These are phyloP conservation scores for Nephila pilipes DNA, from an alignment of 1,140 invertebrate species.

Conservation along the genomic window DNA sequence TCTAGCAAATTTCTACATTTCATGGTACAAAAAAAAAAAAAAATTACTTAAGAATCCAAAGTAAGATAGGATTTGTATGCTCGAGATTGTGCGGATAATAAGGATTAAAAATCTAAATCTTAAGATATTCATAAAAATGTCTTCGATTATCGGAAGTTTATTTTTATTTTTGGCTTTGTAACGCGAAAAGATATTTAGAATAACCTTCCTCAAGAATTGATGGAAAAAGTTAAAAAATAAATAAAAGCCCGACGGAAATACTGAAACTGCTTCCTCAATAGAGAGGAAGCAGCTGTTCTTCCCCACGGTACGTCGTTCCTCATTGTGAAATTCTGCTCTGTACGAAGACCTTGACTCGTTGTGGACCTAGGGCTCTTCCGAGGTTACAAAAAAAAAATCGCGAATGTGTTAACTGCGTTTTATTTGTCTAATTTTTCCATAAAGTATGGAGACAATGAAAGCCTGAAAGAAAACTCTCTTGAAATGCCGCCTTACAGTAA, in stretches of 20 bases:
- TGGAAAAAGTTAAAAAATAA: neutral
- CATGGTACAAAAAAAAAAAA: too few species aligned
- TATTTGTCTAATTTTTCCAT: too few species aligned
- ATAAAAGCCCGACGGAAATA: neutral
- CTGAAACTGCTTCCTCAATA: constrained; percentile 3
- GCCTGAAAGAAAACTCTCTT: too few species aligned
- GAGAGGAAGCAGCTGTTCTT: constrained; percentile 33
- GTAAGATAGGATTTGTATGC: too few species aligned
- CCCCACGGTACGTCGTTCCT: constrained; percentile 1
- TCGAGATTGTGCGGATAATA: too few species aligned
- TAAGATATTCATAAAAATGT: neutral
- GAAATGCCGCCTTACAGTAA: too few species aligned
- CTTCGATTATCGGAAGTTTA: neutral
- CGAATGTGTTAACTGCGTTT: too few species aligned
- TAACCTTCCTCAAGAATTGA: neutral
- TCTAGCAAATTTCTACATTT: too few species aligned
- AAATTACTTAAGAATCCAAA: too few species aligned
- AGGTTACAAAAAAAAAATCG: neutral
- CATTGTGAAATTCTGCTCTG: neutral
- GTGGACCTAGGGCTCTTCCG: neutral
- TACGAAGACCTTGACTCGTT: neutral
- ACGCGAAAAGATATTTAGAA: neutral
- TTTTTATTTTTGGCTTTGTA: neutral
- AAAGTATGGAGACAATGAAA: too few species aligned
- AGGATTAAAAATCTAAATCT: too few species aligned